phyloP scores from a whole-genome alignment of 2,888 invertebrate species.

The Hyppa rectilinea region DNA sequence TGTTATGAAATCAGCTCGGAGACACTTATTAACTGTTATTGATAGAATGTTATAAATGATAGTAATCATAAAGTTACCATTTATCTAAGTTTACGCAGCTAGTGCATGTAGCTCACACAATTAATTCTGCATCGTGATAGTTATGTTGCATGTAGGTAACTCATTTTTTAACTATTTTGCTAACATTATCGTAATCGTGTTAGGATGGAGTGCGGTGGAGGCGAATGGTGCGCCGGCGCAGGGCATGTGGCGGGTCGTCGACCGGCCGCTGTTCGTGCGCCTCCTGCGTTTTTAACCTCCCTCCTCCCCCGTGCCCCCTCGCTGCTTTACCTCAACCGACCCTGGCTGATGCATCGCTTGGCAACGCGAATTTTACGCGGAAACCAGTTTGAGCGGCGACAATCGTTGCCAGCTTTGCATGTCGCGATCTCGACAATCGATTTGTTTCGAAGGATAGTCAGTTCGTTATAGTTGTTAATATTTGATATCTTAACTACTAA shows the following conservation, averaged over 20 bases:
- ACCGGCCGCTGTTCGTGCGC: conserved; percentile 88
- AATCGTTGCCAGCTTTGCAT: conserved; percentile 78
- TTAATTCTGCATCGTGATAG: conserved; percentile 20
- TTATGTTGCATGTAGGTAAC: conserved; percentile 32
- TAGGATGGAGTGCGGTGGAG: conserved; percentile 81
- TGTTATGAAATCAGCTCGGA: conserved; percentile 63
- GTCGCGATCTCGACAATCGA: conserved; percentile 73
- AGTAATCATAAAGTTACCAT: conserved; percentile 21
- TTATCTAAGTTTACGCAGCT: conserved; percentile 23
- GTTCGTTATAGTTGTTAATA: conserved; percentile 44
- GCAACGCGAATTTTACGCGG: conserved; percentile 89
- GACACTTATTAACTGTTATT: conserved; percentile 36
- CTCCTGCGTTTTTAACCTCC: conserved; percentile 87
- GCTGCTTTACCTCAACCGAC: conserved; percentile 83
- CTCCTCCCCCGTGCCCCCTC: conserved; percentile 77
- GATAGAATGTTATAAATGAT: conserved; percentile 30
- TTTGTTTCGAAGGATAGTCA: conserved; percentile 61
- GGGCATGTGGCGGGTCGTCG: conserved; percentile 89
- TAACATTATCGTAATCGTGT: conserved; percentile 82
- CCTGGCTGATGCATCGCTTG: conserved; percentile 88
- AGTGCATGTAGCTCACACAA: conserved; percentile 19
- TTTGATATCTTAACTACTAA: conserved; percentile 40
- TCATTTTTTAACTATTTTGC: conserved; percentile 72
- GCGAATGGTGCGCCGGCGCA: conserved; percentile 87
- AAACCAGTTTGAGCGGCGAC: conserved; percentile 87